Evolutionary conservation across 2,888 invertebrate genomes (phyloP).

Genomic region (Halocaridina rubra): DNA sequence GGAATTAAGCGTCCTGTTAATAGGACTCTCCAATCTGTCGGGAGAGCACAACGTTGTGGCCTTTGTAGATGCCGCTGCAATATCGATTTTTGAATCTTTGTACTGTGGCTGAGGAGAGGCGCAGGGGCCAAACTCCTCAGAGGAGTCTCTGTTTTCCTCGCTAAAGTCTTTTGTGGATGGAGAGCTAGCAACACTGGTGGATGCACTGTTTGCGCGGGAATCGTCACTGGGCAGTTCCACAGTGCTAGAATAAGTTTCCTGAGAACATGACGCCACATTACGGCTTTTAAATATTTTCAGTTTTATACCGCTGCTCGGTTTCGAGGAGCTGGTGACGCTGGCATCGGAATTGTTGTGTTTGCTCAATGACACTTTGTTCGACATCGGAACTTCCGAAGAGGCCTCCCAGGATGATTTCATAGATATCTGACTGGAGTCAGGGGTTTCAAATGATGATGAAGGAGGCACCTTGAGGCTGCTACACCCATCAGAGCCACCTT

Average conservation of each 20-base stretch:
- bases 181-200: conserved; percentile 56
- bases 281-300: conserved; percentile 61
- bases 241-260: conserved; percentile 57
- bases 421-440: conserved; percentile 21
- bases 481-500: conserved; percentile 12
- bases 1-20: conserved; percentile 24
- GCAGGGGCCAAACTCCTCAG: conserved; percentile 37
- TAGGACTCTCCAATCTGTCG: conserved; percentile 21
- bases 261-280: conserved; percentile 52
- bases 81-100: conserved; percentile 41
- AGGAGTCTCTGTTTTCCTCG: conserved; percentile 50
- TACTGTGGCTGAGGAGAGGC: conserved; percentile 44
- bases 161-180: conserved; percentile 54
- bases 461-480: conserved; percentile 32
- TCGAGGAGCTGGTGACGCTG: conserved; percentile 32
- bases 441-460: conserved; percentile 33
- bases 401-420: conserved; percentile 11
- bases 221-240: conserved; percentile 62
- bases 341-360: conserved; percentile 37
- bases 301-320: conserved; percentile 58
- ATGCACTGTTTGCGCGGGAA: conserved; percentile 45
- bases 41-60: neutral
- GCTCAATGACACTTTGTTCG: neutral
- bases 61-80: conserved; percentile 8
- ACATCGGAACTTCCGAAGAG: neutral